Evolutionary conservation across 2,888 invertebrate species (phyloP).

Genomic region (Troides oblongomaculatus): DNA sequence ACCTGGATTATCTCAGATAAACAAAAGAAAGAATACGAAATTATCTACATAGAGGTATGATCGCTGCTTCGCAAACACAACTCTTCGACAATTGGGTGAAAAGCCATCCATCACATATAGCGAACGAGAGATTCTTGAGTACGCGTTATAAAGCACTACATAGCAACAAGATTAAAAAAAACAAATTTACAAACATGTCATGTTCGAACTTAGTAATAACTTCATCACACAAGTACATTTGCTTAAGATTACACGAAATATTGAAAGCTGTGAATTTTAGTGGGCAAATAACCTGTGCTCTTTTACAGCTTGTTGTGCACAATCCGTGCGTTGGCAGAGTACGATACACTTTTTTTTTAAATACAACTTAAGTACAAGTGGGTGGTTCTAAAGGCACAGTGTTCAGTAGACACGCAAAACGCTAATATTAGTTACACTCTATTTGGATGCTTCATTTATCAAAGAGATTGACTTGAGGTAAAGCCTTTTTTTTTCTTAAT

Average conservation of each 20-base stretch:
- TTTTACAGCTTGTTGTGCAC: neutral
- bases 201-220: neutral
- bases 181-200: slow-evolving; percentile 16
- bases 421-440: slow-evolving; percentile 4
- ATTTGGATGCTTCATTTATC: slow-evolving; percentile 2
- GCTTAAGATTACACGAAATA: slow-evolving; percentile 7
- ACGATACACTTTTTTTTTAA: neutral
- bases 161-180: slow-evolving; percentile 23
- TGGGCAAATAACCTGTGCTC: slow-evolving; percentile 4
- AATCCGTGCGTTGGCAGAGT: neutral
- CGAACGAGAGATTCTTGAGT: slow-evolving; percentile 28
- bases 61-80: slow-evolving; percentile 8
- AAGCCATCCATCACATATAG: slow-evolving; percentile 43
- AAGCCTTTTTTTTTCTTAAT: neutral
- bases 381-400: slow-evolving; percentile 27
- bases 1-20: slow-evolving; percentile 49
- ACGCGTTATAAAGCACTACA: slow-evolving; percentile 13
- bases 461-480: neutral
- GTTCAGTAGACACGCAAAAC: slow-evolving; percentile 14
- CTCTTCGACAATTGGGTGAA: slow-evolving; percentile 9
- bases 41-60: slow-evolving; percentile 49
- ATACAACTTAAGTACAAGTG: slow-evolving; percentile 15
- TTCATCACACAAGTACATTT: slow-evolving; percentile 6
- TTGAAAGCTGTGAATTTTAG: neutral
- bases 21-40: slow-evolving; percentile 47